phyloP scores from a whole-genome alignment of 1,140 invertebrate genomes.

The Theocolax elegans region DNA sequence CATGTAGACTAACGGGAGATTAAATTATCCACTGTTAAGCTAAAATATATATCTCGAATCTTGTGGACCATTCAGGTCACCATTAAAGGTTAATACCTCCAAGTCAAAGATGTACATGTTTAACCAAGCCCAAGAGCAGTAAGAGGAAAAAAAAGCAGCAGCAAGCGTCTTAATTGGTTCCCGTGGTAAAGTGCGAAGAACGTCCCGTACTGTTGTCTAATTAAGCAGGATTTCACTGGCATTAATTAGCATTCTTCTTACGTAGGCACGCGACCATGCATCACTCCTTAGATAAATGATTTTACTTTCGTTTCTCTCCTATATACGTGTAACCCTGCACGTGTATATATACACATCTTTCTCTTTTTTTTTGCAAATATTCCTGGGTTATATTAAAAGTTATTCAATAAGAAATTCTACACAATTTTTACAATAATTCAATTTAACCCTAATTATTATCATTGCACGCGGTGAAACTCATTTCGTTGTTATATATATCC shows the following conservation, averaged over 20 bases:
- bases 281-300: slow-evolving; percentile 15
- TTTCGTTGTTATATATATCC: too few species aligned
- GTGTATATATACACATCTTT: too few species aligned
- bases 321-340: too few species aligned
- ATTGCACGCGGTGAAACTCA: not conserved
- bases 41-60: too few species aligned
- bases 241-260: slow-evolving; percentile 33
- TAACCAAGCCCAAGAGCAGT: not conserved
- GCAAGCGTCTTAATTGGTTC: slow-evolving; percentile 1
- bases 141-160: not conserved
- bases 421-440: slow-evolving; percentile 2
- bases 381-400: too few species aligned
- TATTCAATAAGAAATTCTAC: too few species aligned
- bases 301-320: slow-evolving; percentile 1
- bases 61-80: not conserved
- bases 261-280: slow-evolving; percentile 1
- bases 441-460: not conserved
- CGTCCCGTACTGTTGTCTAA: not conserved
- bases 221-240: slow-evolving; percentile 23
- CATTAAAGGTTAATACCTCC: not conserved
- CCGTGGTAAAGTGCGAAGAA: not conserved
- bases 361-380: too few species aligned
- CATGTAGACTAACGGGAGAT: too few species aligned
- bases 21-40: too few species aligned
- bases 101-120: not conserved